Evolutionary conservation across 2,797 vertebrate genomes (phyloP).

Genomic region (Pseudochirops corinnae): DNA sequence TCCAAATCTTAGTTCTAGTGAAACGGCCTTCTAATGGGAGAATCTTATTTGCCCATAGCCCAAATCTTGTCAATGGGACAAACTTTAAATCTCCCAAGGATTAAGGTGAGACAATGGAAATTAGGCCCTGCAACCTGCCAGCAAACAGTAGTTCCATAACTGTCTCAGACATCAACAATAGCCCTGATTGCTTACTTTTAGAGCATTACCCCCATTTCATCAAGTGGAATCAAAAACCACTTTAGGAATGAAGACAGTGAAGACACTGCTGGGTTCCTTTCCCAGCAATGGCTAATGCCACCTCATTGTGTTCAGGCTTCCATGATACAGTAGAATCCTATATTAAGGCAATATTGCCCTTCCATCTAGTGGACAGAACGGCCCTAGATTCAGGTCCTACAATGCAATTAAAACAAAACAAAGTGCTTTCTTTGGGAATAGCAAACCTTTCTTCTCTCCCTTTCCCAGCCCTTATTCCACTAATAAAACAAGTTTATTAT

Average conservation of each 20-base stretch:
- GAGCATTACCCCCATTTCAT: slow-evolving; percentile 27
- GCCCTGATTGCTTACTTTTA: neutral
- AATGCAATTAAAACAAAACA: slow-evolving; percentile 71
- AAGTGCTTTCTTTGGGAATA: slow-evolving; percentile 72
- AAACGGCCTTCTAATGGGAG: neutral
- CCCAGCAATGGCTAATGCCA: slow-evolving; percentile 62
- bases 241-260: slow-evolving; percentile 70
- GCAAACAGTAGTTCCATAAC: neutral
- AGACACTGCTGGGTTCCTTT: slow-evolving; percentile 50
- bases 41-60: neutral
- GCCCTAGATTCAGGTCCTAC: slow-evolving; percentile 67
- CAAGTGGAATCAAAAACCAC: slow-evolving; percentile 22
- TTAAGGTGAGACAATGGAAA: neutral
- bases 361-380: slow-evolving; percentile 68
- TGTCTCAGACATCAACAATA: neutral
- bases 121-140: neutral
- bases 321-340: slow-evolving; percentile 57
- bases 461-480: slow-evolving; percentile 56
- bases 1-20: neutral
- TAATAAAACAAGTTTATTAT: slow-evolving; percentile 65
- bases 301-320: neutral
- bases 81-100: slow-evolving; percentile 25
- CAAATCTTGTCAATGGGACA: slow-evolving; percentile 30
- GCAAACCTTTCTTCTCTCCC: slow-evolving; percentile 59
- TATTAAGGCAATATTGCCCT: slow-evolving; percentile 78